These are phyloP conservation scores for Bursaphelenchus okinawaensis DNA, from an alignment of 2,888 invertebrate genomes.

Conservation along the genomic window DNA sequence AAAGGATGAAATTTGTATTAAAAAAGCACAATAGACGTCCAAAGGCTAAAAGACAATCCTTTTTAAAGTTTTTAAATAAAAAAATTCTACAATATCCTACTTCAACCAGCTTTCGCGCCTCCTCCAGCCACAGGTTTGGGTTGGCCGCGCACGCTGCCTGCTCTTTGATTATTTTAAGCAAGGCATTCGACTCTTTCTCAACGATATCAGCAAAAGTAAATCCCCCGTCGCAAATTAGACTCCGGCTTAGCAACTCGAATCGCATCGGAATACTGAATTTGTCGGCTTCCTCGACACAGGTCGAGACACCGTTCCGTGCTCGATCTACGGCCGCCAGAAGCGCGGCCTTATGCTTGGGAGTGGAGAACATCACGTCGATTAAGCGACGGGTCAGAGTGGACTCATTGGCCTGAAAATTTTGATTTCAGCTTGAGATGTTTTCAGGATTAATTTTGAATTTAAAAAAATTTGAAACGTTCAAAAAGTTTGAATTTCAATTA, in stretches of 20 bases:
- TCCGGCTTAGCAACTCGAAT: conserved; percentile 10
- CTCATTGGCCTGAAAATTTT: neutral
- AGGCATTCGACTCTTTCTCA: conserved; percentile 7
- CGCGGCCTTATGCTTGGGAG: neutral
- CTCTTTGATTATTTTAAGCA: neutral
- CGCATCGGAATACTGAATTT: conserved; percentile 7
- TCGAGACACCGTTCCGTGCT: neutral
- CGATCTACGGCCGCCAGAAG: neutral
- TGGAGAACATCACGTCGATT: neutral
- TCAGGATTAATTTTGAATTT: too few species aligned
- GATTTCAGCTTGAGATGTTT: neutral
- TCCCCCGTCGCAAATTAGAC: conserved; percentile 13
- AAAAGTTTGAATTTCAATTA: too few species aligned
- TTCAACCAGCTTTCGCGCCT: neutral
- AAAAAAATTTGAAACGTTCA: too few species aligned
- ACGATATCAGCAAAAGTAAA: conserved; percentile 14
- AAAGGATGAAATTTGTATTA: too few species aligned
- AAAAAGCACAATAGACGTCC: neutral
- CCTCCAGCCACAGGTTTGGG: neutral
- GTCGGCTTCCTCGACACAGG: neutral
- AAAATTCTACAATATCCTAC: neutral
- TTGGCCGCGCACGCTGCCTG: neutral
- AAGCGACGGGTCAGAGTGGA: neutral
- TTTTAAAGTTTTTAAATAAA: neutral
- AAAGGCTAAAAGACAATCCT: neutral